Evolutionary conservation across 2,888 invertebrate genomes (phyloP), one percentile per base, ranked within the genome.

Genomic region (Chymomyza fuscimana): DNA sequence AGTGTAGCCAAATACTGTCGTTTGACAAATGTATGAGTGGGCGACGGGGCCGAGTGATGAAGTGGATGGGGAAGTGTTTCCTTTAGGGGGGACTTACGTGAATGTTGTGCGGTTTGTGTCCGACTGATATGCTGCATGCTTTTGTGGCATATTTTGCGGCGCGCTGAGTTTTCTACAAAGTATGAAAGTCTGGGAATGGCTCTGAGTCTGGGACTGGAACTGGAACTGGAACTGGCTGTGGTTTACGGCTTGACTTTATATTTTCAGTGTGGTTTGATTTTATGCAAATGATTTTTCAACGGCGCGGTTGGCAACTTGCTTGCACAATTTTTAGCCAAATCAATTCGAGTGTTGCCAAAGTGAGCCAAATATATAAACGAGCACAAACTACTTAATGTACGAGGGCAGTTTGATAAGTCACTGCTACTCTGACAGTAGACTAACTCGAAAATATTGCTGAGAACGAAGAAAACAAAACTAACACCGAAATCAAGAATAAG

Each of bases 221-320:
- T 32, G 32, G 32, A 32, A 32, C 6, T 32, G 32, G 4, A 32
- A 9, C 32, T 15, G 62, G 50, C 7, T 62, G 62, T 36, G 40
- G 22, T 15, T 63, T 63, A 50, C 46, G 22, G 69, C 67, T 72
- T 68, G 69, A 86, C 82, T 84, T 84, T 84, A 81, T 83, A 81
- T 83, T 83, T 83, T 84, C 77, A 79, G 71, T 86, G 76, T 71
- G 87, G 81, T 86, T 85, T 85, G 87, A 85, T 82, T 82, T 84
- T 82, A 87, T 86, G 82, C 85, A 84, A 84, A 84, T 82, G 76
- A 84, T 76, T 81, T 78, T 77, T 67, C 74, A 68, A 70, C 79
- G 72, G 71, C 65, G 56, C 73, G 51, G 60, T 29, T 52, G 73
- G 67, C n/a, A 68, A 63, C 61, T 16, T 7, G 54, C 73, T 72